Percentiles rank a stretch among this genome's conserved stretches.
These are phyloP conservation scores for Gonocerus acuteangulatus DNA, from an alignment of 2,888 invertebrate species.

Conservation along the genomic window DNA sequence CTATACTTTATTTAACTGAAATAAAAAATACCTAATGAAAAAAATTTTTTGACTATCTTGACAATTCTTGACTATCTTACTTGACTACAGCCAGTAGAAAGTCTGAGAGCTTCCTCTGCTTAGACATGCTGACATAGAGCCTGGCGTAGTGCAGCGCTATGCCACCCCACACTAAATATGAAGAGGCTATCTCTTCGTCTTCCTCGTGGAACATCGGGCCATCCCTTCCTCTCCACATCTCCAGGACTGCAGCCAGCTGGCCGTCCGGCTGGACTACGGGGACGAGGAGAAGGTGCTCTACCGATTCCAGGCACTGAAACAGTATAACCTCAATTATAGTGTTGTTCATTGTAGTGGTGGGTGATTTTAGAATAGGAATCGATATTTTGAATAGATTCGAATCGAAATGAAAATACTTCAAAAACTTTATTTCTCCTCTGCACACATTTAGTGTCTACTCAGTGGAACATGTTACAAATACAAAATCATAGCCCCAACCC, in stretches of 20 bases:
- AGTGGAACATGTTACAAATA: no score
- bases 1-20: no score
- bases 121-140: slow-evolving; percentile 59
- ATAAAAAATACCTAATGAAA: no score
- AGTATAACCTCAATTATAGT: neutral
- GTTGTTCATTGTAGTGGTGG: no score
- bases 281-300: slow-evolving; percentile 50
- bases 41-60: no score
- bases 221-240: slow-evolving; percentile 52
- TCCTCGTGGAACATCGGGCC: slow-evolving; percentile 51
- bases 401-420: neutral
- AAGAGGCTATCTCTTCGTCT: slow-evolving; percentile 61
- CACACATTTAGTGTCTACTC: no score
- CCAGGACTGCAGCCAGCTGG: slow-evolving; percentile 57
- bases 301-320: slow-evolving; percentile 30
- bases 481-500: no score
- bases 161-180: slow-evolving; percentile 62
- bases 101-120: slow-evolving; percentile 64
- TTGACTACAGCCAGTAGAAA: slow-evolving; percentile 72
- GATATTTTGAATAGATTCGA: no score
- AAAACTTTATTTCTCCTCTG: no score
- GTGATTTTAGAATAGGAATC: no score
- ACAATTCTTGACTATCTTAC: no score
- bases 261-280: slow-evolving; percentile 59
- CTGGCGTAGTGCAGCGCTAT: slow-evolving; percentile 62